Evolutionary conservation across 2,888 invertebrate species (phyloP).

Genomic region (Ctenicera cuprea): DNA sequence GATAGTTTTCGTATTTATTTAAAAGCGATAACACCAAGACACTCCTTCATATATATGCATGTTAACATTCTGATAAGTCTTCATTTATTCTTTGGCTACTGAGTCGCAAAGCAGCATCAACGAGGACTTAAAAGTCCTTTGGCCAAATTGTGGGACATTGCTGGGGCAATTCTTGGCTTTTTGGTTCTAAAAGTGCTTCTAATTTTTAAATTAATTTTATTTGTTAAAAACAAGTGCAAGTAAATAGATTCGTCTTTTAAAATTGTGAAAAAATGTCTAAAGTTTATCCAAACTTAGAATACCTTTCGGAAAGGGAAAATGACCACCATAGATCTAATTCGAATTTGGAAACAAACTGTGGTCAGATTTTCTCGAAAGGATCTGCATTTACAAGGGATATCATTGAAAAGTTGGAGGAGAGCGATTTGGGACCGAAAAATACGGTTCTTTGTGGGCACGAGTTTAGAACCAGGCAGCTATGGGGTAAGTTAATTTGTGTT

Average conservation of each 20-base stretch:
- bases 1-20: constrained; percentile 35
- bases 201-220: background rate
- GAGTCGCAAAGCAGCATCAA: background rate
- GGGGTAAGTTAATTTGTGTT: constrained; percentile 64
- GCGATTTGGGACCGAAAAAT: constrained; percentile 64
- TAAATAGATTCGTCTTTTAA: background rate
- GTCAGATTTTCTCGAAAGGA: constrained; percentile 66
- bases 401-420: constrained; percentile 65
- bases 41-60: constrained; percentile 42
- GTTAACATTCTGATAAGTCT: constrained; percentile 36
- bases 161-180: background rate
- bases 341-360: constrained; percentile 63
- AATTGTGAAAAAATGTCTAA: constrained; percentile 36
- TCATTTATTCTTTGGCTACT: constrained; percentile 36
- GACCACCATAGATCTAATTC: constrained; percentile 5
- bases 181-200: constrained; percentile 20
- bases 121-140: background rate
- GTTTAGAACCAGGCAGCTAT: constrained; percentile 65
- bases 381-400: constrained; percentile 68
- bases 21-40: constrained; percentile 32
- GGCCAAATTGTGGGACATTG: background rate
- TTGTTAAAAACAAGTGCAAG: constrained; percentile 5
- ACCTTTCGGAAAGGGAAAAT: constrained; percentile 20
- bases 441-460: constrained; percentile 66
- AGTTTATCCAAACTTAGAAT: constrained; percentile 43